Conservation (phyloP, 2,888 invertebrate species). For the Trissolcus brochymenae region DNA sequence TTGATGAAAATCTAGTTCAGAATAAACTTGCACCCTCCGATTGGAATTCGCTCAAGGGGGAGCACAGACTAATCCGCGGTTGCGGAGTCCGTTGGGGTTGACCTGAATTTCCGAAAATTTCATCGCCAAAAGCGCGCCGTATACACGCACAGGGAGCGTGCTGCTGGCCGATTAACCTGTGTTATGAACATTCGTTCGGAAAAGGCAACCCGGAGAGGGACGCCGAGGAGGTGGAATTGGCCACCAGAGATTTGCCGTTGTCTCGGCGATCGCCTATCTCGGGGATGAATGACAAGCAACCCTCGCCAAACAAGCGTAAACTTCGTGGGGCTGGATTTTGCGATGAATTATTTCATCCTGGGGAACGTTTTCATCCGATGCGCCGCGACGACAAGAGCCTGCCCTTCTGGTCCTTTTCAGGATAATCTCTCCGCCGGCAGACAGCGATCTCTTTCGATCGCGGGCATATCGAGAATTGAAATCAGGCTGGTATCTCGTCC, state of each 20-base stretch:
- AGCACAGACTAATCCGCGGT: slow-evolving; percentile 36
- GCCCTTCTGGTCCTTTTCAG: slow-evolving; percentile 60
- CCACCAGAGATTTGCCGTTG: slow-evolving; percentile 52
- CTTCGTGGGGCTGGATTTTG: slow-evolving; percentile 60
- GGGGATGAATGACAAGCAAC: slow-evolving; percentile 60
- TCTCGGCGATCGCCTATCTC: slow-evolving; percentile 45
- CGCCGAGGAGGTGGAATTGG: slow-evolving; percentile 36
- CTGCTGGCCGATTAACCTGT: slow-evolving; percentile 21
- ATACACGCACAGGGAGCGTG: too few relatives aligned
- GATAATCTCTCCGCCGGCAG: slow-evolving; percentile 61
- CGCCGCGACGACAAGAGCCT: slow-evolving; percentile 41
- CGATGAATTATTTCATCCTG: slow-evolving; percentile 72
- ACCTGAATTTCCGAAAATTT: slow-evolving; percentile 53
- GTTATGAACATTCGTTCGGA: slow-evolving; percentile 20
- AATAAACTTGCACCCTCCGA: slow-evolving; percentile 49
- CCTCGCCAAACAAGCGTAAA: slow-evolving; percentile 65
- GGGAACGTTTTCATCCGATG: slow-evolving; percentile 70
- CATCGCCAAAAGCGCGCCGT: neutral
- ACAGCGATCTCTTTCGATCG: slow-evolving; percentile 38
- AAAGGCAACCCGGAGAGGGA: slow-evolving; percentile 13
- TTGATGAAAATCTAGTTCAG: slow-evolving; percentile 51
- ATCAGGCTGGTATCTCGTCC: slow-evolving; percentile 34
- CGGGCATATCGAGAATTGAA: slow-evolving; percentile 47
- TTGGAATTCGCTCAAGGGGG: slow-evolving; percentile 37
- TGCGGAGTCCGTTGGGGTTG: slow-evolving; percentile 33